A percentile compares a stretch with the other conserved stretches of the same genome.
These are phyloP conservation scores for Sarcophaga peregrina DNA, from an alignment of 1,140 invertebrate genomes.

Conservation along the genomic window DNA sequence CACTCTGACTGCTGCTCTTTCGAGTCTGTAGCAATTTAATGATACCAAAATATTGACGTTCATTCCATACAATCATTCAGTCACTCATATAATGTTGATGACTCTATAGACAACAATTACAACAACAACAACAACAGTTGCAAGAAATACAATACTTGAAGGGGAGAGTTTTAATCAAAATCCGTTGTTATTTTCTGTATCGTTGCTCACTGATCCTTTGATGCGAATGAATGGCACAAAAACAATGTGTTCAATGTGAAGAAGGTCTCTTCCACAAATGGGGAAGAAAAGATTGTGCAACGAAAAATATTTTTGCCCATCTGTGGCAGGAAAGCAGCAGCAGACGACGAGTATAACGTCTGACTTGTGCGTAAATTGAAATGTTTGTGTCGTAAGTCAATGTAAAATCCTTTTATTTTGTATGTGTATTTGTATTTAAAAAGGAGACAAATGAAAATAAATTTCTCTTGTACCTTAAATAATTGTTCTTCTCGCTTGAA, in stretches of 20 bases:
- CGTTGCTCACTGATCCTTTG: constrained; percentile 67
- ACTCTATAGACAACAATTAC: neutral
- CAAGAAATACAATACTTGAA: neutral
- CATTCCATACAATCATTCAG: neutral
- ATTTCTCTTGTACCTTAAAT: constrained; percentile 31
- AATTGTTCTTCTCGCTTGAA: neutral
- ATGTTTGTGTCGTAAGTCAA: constrained; percentile 56
- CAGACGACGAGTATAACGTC: neutral
- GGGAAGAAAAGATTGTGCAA: constrained; percentile 30
- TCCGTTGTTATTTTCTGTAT: constrained; percentile 68
- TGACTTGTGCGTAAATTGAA: constrained; percentile 60
- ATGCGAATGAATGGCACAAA: constrained; percentile 61
- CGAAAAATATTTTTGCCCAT: constrained; percentile 36
- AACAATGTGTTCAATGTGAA: constrained; percentile 47
- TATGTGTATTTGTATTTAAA: constrained; percentile 1
- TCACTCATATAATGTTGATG: constrained; percentile 12
- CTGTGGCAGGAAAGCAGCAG: constrained; percentile 37
- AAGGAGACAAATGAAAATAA: constrained; percentile 46
- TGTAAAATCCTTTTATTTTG: constrained; percentile 24
- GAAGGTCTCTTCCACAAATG: constrained; percentile 40
- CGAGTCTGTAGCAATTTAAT: neutral
- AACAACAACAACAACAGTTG: neutral
- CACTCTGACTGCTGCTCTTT: neutral
- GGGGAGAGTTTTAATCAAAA: constrained; percentile 67
- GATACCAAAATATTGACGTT: neutral